A percentile compares a stretch with the other conserved stretches of the same genome.
Evolutionary conservation across 2,888 invertebrate species (phyloP).

Genomic region (Pegoplata infirma): DNA sequence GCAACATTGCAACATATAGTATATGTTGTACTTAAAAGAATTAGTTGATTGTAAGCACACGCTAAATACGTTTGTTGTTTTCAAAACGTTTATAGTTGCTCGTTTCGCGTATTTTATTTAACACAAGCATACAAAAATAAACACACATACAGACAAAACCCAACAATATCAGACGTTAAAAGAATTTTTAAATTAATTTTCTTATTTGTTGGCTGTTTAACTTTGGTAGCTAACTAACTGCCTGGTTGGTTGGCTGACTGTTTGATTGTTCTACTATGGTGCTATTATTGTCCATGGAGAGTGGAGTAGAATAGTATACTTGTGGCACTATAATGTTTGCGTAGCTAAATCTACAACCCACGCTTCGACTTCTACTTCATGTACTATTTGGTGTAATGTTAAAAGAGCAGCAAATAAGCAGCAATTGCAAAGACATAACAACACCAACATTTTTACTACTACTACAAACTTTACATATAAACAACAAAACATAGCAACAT

Average conservation of each 20-base stretch:
- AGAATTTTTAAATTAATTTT: constrained; percentile 10
- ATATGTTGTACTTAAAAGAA: constrained; percentile 46
- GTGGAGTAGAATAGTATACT: background rate
- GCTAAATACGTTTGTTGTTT: constrained; percentile 35
- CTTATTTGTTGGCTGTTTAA: constrained; percentile 1
- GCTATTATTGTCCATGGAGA: background rate
- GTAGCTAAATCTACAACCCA: constrained; percentile 56
- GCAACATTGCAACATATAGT: constrained; percentile 22
- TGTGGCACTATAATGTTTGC: constrained; percentile 14
- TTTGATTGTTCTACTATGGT: background rate
- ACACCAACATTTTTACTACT: constrained; percentile 24
- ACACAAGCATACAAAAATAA: background rate
- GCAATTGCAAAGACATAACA: constrained; percentile 19
- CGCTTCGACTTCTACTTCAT: constrained; percentile 50
- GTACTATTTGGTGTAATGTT: constrained; percentile 41
- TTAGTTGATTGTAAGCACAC: constrained; percentile 62
- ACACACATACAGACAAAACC: background rate
- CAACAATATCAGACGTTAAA: constrained; percentile 5
- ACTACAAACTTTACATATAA: too few relatives aligned
- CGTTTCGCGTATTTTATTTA: constrained; percentile 6
- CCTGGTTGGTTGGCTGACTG: background rate
- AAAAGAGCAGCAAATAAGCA: constrained; percentile 54
- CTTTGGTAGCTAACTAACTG: too few relatives aligned
- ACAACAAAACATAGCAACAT: constrained; percentile 7
- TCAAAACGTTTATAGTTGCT: constrained; percentile 18